Conservation (phyloP, 1,140 invertebrate species). For the Reticulitermes speratus region DNA sequence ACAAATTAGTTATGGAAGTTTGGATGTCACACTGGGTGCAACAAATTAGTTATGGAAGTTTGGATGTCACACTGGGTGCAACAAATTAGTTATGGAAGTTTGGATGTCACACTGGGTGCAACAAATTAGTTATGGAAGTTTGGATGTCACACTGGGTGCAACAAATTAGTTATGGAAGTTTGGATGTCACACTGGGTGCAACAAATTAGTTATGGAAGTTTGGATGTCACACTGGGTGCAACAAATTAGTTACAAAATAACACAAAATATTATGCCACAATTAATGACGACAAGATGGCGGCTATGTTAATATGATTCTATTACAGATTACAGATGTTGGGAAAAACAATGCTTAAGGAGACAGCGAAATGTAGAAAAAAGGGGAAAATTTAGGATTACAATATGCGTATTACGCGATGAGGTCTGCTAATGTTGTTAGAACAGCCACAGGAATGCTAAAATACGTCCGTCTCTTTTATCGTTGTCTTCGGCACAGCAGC, state of each 20-base stretch:
- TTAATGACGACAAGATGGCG: not conserved
- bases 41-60: not conserved
- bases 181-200: not conserved
- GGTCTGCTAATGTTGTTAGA: too few species aligned
- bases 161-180: not conserved
- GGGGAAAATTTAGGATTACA: too few species aligned
- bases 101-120: not conserved
- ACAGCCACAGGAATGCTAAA: too few species aligned
- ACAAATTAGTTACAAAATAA: not conserved
- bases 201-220: not conserved
- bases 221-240: not conserved
- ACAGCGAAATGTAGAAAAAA: too few species aligned
- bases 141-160: not conserved
- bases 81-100: not conserved
- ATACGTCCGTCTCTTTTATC: too few species aligned
- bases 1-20: not conserved
- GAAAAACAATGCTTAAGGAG: too few species aligned
- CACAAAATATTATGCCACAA: not conserved
- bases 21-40: not conserved
- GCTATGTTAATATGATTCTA: not conserved
- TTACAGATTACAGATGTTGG: too few species aligned
- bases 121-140: not conserved
- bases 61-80: not conserved
- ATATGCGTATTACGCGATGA: too few species aligned
- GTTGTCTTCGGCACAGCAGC: too few species aligned